Evolutionary conservation across 2,888 invertebrate genomes (phyloP).

Genomic region (Drosophila siamana): DNA sequence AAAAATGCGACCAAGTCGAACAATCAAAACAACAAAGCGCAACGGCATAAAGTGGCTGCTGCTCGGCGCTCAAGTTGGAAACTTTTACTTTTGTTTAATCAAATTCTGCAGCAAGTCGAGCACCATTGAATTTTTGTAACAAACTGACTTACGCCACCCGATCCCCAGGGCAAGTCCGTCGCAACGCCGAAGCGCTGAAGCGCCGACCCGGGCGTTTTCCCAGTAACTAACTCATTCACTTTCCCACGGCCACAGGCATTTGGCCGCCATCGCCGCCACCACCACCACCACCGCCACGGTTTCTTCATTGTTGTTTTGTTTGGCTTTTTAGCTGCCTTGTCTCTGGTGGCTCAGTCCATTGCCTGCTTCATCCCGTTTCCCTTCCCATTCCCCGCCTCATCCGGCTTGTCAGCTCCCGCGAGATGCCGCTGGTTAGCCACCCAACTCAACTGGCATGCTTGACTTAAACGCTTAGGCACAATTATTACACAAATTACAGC

Average conservation of each 20-base stretch:
- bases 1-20: slow-evolving; percentile 40
- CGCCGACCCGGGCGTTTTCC: slow-evolving; percentile 34
- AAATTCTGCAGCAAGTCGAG: slow-evolving; percentile 75
- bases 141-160: slow-evolving; percentile 37
- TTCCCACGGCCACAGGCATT: slow-evolving; percentile 47
- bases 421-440: slow-evolving; percentile 65
- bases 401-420: slow-evolving; percentile 50
- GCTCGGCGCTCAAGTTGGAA: slow-evolving; percentile 60
- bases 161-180: slow-evolving; percentile 8
- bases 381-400: background rate
- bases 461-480: slow-evolving; percentile 81
- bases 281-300: too few relatives aligned
- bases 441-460: slow-evolving; percentile 68
- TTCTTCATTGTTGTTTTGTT: slow-evolving; percentile 58
- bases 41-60: slow-evolving; percentile 48
- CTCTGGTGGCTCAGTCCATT: slow-evolving; percentile 6
- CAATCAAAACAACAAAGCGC: slow-evolving; percentile 52
- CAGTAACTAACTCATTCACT: slow-evolving; percentile 58
- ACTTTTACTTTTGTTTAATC: slow-evolving; percentile 80
- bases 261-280: slow-evolving; percentile 25
- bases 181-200: slow-evolving; percentile 19
- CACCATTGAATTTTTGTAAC: slow-evolving; percentile 72
- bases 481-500: slow-evolving; percentile 78
- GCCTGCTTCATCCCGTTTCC: too few relatives aligned
- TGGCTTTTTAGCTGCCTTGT: slow-evolving; percentile 44